Evolutionary conservation across 1,140 invertebrate species (phyloP), one percentile per base, ranked within the genome.

Genomic region (Bombus impatiens): DNA sequence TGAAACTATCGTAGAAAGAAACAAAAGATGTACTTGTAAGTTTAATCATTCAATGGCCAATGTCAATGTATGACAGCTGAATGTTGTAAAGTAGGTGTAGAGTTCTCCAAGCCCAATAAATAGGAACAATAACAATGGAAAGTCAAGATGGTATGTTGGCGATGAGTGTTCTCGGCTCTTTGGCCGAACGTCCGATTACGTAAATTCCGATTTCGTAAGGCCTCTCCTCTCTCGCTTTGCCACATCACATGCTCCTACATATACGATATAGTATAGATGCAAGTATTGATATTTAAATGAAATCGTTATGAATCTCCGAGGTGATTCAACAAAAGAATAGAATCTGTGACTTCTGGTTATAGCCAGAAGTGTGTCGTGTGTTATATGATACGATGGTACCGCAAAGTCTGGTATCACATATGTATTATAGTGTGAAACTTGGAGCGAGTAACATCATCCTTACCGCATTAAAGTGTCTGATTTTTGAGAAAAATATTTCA

Each of bases 381-480:
- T 67, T 67, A 18, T 40, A 67, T 1, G 78, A 81, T 74, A 32
- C 28, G 59, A 82, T 67, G 84, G 78, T 59, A 70, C 84, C 84
- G 37, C 78, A 32, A 82, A 57, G 71, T 86, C 84, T 86, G 44
- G 10, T 35, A 15, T 13, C 44, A 65, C 18, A 13, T 53, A 8
- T 22, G 5, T 53, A 53, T 53, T 22, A 53, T 42, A 32, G 25
- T 57, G 57, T 44, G 47, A 57, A 67, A 75, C 44, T 62, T 75
- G 59, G 37, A 53, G 3, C 59, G 37, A 74, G 75, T 75, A 67
- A 47, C 18, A 82, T 75, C 62, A n/a, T 53, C 15, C 22, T 57
- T 25, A 57, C 3, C 28, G 1, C 32, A 10, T 35, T 18, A 3
- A 44, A 47, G 68, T 53, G 18, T 28, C 5, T 15, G 68, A 65